Percentiles rank a stretch among this genome's conserved stretches.
phyloP scores from a whole-genome alignment of 2,113 vertebrate genomes.

The Cynocephalus volans region DNA sequence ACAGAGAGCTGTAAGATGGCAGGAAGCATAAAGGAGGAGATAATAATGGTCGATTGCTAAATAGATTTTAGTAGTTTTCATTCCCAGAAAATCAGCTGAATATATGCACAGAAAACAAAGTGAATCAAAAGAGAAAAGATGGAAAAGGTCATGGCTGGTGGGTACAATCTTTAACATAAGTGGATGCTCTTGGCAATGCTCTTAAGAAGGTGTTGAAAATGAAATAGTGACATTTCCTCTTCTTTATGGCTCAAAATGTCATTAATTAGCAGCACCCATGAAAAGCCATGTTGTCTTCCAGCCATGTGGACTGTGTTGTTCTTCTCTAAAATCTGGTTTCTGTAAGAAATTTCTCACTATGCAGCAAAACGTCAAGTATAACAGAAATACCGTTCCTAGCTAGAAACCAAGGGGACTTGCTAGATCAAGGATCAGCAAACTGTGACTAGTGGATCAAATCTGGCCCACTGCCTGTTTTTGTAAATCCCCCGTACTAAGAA shows the following conservation, averaged over 20 bases:
- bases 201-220: conserved; percentile 45
- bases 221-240: conserved; percentile 58
- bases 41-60: conserved; percentile 77
- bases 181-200: background rate
- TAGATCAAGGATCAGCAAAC: background rate
- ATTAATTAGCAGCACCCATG: conserved; percentile 64
- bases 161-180: background rate
- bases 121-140: background rate
- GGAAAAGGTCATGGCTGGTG: background rate
- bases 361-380: background rate
- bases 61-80: conserved; percentile 68
- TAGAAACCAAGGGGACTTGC: background rate
- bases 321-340: background rate
- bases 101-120: conserved; percentile 10
- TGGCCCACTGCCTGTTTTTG: background rate
- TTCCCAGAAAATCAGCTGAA: conserved; percentile 64
- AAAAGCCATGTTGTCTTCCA: conserved; percentile 24
- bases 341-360: background rate
- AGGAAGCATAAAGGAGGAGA: conserved; percentile 59
- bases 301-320: background rate
- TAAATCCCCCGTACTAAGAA: fast-evolving
- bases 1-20: background rate
- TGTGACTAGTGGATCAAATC: background rate
- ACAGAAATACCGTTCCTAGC: background rate
- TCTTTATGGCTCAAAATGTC: background rate